Base-by-base conservation (phyloP, 2,888 invertebrate species). In the Torymus aiolomorphi region DNA sequence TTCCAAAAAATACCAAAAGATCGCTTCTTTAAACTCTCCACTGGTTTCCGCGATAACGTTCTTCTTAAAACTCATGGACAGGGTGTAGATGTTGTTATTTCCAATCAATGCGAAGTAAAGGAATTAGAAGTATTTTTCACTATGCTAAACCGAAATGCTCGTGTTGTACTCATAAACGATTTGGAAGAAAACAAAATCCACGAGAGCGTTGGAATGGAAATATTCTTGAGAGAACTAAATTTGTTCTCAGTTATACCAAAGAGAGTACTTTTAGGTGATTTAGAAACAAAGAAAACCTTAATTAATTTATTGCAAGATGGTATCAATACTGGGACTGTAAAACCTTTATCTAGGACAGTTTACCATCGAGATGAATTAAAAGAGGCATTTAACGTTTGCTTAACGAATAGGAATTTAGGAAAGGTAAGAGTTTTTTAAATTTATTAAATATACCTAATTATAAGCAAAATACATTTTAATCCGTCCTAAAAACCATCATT, bases 11-110 rank as follows among this genome's bases (percentile, higher is more conserved):
- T 91, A n/a, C 87, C 88, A 4, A 93, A 93, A 62, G 86, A 89
- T 59, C 93, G 96, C 87, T 96, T 98, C 87, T 95, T 96, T 24
- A 96, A 97, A 90, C 96, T 97, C 11, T 93, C 96, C 86, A 95
- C 96, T 88, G 92, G 94, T 0, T 98, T 98, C 89, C 97, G 97
- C 89, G 93, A 94, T 84, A 94, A 97, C 93, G 93, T 98, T 76
- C 92, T 95, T 83, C 92, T 92, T 62, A 88, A 86, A 20, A 92
- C 92, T 0, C 86, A 89, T 56, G 93, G 93, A 12, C 88, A 89
- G 85, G 92, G 92, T 73, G 93, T 93, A 8, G 92, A 93, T 86
- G 91, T 97, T 77, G 95, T 98, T 0, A 92, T 98, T 18, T 56
- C 81, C 11, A 80, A 76, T 67, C 67, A 78, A 18, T 20, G 20